phyloP scores from a whole-genome alignment of 2,113 vertebrate species.

The Circaetus cinerascens region DNA sequence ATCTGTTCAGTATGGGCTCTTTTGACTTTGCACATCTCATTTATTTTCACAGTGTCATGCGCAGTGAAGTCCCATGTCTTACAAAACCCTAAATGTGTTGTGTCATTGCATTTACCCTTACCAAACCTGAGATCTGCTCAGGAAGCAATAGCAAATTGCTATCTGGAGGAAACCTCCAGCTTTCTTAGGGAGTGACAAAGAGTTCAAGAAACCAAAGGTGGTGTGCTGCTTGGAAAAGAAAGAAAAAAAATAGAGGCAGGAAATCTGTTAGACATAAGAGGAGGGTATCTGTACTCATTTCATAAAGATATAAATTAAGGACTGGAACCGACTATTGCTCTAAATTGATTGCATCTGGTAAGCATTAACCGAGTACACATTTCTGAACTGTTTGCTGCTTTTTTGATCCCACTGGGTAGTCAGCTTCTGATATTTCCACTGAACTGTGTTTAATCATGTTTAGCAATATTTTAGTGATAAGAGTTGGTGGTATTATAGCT shows the following conservation, averaged over 20 bases:
- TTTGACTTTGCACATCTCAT: not conserved
- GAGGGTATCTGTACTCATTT: not conserved
- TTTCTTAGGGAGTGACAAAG: not conserved
- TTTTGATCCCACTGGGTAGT: conserved; percentile 52
- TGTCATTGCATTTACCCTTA: not conserved
- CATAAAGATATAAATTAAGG: not conserved
- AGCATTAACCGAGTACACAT: conserved; percentile 36
- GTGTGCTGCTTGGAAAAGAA: not conserved
- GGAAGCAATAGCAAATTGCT: not conserved
- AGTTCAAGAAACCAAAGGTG: not conserved
- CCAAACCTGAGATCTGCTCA: not conserved
- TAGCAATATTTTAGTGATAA: conserved; percentile 60
- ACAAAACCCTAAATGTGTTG: not conserved
- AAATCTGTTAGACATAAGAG: conserved; percentile 1
- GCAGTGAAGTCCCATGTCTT: not conserved
- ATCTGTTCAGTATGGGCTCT: not conserved
- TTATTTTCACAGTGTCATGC: not conserved
- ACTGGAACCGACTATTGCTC: conserved; percentile 25
- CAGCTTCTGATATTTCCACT: conserved; percentile 56
- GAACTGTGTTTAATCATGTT: conserved; percentile 54
- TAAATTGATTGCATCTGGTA: conserved; percentile 53
- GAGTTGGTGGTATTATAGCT: conserved; percentile 32
- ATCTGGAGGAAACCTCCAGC: not conserved
- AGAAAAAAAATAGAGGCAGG: not conserved
- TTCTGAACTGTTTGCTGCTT: conserved; percentile 28